phyloP scores from a whole-genome alignment of 2,797 vertebrate genomes.

The Schizopygopsis malacanthus region DNA sequence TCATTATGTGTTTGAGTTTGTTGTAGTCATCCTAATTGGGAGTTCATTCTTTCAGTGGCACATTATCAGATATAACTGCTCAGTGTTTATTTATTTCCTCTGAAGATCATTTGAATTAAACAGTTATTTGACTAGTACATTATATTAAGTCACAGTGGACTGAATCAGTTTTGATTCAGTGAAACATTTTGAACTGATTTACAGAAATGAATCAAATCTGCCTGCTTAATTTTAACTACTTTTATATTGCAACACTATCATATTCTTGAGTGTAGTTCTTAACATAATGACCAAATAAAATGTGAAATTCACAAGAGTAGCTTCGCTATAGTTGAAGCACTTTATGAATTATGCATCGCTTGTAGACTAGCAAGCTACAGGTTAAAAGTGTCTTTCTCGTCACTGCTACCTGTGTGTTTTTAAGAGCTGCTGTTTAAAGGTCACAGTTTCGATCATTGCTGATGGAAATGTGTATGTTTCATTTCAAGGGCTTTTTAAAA shows the following conservation, averaged over 20 bases:
- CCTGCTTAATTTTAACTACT: not conserved
- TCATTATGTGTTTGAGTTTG: not conserved
- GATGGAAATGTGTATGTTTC: constrained; percentile 22
- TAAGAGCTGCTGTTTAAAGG: constrained; percentile 1
- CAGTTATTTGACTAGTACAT: not conserved
- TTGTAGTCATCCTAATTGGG: not conserved
- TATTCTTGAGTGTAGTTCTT: not conserved
- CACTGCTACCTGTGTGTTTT: constrained; percentile 13
- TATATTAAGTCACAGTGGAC: not conserved
- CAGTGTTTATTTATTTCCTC: not conserved
- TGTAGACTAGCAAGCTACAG: not conserved
- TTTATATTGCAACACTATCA: not conserved
- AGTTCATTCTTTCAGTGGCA: not conserved
- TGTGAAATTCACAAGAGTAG: not conserved
- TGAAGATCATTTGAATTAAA: not conserved
- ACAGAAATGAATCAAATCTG: not conserved
- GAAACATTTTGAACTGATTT: not conserved
- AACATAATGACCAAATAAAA: not conserved
- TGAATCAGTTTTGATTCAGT: constrained; percentile 5
- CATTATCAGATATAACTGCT: not conserved
- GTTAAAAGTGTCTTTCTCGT: not conserved
- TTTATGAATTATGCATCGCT: constrained; percentile 14
- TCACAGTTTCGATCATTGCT: constrained; percentile 24
- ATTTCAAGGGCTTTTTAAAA: constrained; percentile 31
- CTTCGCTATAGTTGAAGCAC: not conserved